Base-by-base conservation (phyloP, 2,797 vertebrate species). In the Gallinago nigripennis region DNA sequence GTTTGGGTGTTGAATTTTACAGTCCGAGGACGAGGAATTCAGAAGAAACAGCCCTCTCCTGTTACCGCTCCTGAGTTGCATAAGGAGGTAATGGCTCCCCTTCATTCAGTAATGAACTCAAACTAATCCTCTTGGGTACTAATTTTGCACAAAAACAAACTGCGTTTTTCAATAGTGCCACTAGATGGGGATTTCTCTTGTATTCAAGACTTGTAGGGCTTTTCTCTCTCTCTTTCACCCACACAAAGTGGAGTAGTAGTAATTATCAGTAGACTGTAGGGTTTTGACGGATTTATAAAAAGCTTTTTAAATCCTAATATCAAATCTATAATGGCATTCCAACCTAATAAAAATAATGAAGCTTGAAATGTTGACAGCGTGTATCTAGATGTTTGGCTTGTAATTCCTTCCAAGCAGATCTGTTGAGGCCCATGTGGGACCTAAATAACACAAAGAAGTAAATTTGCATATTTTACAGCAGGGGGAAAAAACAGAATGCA, bases 61-160 rank as follows among this genome's bases (percentile, higher is more conserved):
- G 81, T 96, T 96, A 80, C 87, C 6, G 21, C 69, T 96, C 91
- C 91, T 86, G 91, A 72, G 92, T 97, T 96, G 90, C 95, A 63
- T 77, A 89, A 89, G 94, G 96, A 97, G 87, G 89, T 96, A 95
- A 95, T 97, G 96, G 94, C 96, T 96, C 54, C 89, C 57, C 37
- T 96, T 97, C 96, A 95, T 97, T 97, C 95, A 92, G 79, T 90
- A 95, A 94, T 96, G 93, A 96, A 97, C 93, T 97, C 94, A 95
- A 97, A 96, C 69, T 96, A 97, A 98, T 98, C 96, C 97, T 98
- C 97, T 86, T 88, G 97, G 96, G 97, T 96, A 73, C 97, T 97
- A 53, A 90, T 91, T 96, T 97, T 95, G 96, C 88, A 98, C 92
- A 97, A 97, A 98, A 98, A 98, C 98, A 98, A 98, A 95, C 93